Percentiles rank a stretch among this genome's conserved stretches.
Conservation (phyloP, 2,888 invertebrate genomes). For the Pristionchus mayeri region DNA sequence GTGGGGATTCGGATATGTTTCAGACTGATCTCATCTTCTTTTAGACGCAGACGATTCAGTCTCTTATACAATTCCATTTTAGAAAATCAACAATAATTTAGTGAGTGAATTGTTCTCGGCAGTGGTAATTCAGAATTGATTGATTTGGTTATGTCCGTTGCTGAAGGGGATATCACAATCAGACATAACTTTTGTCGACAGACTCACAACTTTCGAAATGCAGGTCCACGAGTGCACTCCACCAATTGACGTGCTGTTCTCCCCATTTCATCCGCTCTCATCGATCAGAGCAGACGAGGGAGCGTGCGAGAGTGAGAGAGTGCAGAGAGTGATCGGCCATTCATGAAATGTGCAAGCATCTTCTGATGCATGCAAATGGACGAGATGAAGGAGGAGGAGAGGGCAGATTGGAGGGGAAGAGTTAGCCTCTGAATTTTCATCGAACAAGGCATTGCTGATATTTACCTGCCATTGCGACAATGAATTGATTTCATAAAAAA, state of each 20-base stretch:
- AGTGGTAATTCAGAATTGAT: no score
- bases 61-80: not conserved
- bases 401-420: not conserved
- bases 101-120: not conserved
- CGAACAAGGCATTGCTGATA: no score
- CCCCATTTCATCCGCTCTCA: not conserved
- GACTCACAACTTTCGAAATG: not conserved
- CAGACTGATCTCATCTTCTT: not conserved
- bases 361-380: slow-evolving; percentile 16
- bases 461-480: no score
- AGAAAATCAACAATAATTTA: no score
- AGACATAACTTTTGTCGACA: not conserved
- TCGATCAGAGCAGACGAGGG: not conserved
- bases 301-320: slow-evolving; percentile 6
- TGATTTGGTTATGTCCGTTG: no score
- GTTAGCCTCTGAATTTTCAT: no score
- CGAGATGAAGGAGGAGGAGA: not conserved
- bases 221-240: not conserved
- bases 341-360: slow-evolving; percentile 1
- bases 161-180: no score
- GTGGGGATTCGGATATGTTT: not conserved
- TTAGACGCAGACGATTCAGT: no score
- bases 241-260: not conserved
- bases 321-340: slow-evolving; percentile 28
- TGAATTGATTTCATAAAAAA: no score